Percentiles rank a stretch among this genome's conserved stretches.
These are phyloP conservation scores for Sycophaga agraensis DNA, from an alignment of 1,140 invertebrate species.

Conservation along the genomic window DNA sequence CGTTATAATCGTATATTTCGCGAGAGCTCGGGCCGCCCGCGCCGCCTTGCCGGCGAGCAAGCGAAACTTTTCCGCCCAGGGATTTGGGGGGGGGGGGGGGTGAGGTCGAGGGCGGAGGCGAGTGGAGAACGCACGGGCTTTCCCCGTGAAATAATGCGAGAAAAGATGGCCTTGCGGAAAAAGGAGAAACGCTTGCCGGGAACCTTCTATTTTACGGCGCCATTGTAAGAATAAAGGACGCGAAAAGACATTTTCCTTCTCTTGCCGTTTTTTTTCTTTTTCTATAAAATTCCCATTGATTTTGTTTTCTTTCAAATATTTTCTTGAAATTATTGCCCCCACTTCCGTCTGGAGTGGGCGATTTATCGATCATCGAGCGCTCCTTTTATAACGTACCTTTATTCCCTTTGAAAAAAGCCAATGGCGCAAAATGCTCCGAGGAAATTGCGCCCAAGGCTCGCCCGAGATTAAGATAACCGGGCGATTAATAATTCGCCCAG, in stretches of 20 bases:
- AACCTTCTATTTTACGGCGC: slow-evolving; percentile 22
- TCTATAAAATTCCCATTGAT: not conserved
- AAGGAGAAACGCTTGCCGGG: slow-evolving; percentile 23
- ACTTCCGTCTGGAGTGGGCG: no score
- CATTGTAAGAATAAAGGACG: slow-evolving; percentile 11
- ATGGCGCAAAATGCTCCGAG: no score
- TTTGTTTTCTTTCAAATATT: not conserved
- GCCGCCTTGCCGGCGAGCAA: slow-evolving; percentile 31
- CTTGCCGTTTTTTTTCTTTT: not conserved
- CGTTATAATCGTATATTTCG: slow-evolving; percentile 55
- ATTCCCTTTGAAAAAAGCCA: no score
- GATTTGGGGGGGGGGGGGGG: slow-evolving; percentile 45
- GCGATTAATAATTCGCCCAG: no score
- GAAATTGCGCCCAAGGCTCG: no score
- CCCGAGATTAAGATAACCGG: no score
- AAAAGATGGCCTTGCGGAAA: slow-evolving; percentile 26
- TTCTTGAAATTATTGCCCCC: not conserved
- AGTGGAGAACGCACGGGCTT: slow-evolving; percentile 29
- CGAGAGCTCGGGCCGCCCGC: slow-evolving; percentile 35
- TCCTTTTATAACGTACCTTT: no score
- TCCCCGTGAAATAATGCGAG: slow-evolving; percentile 40
- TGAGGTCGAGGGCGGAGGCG: not conserved
- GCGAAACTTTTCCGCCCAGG: slow-evolving; percentile 41
- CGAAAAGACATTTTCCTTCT: not conserved
- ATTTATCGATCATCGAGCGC: no score